Conservation (phyloP, 2,797 vertebrate species). For the Tinamus major region DNA sequence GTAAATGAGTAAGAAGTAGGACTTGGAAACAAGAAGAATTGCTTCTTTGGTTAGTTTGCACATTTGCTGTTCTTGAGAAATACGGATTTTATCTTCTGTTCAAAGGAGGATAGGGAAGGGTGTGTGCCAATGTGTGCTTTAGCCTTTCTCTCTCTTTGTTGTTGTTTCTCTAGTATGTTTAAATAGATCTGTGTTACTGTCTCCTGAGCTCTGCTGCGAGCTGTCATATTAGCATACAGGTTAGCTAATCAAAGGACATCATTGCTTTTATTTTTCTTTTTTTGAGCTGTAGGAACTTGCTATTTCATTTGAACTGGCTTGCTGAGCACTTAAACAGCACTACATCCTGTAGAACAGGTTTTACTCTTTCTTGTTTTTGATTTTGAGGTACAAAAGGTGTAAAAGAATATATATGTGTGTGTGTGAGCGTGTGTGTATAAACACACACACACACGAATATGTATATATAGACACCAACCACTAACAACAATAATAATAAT, state of each 20-base stretch:
- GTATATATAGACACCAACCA: too few relatives aligned
- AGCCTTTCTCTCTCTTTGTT: not conserved
- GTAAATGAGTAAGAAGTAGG: not conserved
- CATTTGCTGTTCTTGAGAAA: rapidly evolving
- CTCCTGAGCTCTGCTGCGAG: not conserved
- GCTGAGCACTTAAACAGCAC: not conserved
- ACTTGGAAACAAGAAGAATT: not conserved
- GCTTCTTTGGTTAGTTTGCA: not conserved
- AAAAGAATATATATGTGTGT: not conserved
- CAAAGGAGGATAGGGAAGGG: not conserved
- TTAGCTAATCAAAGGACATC: not conserved
- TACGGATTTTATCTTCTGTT: not conserved
- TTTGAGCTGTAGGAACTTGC: not conserved
- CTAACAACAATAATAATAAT: not conserved
- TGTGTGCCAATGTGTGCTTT: not conserved
- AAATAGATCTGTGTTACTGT: not conserved
- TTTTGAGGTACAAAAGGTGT: not conserved
- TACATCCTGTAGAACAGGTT: not conserved
- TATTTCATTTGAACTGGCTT: not conserved
- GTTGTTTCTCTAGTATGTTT: not conserved
- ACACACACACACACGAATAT: too few relatives aligned
- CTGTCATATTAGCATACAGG: not conserved
- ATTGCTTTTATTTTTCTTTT: not conserved
- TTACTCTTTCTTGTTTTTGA: not conserved
- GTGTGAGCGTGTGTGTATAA: too few relatives aligned